Conservation (phyloP, 2,888 invertebrate genomes). For the Amblyjoppa proteus region DNA sequence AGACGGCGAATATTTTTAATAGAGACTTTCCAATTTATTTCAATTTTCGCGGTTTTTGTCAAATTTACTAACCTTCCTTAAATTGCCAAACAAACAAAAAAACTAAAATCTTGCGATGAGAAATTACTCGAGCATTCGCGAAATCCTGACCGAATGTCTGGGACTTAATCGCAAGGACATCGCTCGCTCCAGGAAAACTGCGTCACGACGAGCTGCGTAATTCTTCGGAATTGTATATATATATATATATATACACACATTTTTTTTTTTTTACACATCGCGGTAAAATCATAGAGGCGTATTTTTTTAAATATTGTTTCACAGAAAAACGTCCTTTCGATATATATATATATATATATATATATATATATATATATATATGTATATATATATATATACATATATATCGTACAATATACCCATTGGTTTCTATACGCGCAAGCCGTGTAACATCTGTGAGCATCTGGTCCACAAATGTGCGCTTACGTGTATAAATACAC, state of each 20-base stretch:
- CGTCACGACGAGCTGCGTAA: conserved; percentile 63
- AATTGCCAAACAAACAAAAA: neutral
- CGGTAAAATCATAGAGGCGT: neutral
- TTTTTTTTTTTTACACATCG: neutral
- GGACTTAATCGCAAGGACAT: conserved; percentile 65
- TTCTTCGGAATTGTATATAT: conserved; percentile 34
- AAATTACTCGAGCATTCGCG: conserved; percentile 66
- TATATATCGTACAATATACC: neutral
- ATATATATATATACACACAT: neutral
- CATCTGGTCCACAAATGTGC: conserved; percentile 41
- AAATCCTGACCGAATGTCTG: conserved; percentile 68
- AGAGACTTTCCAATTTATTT: neutral
- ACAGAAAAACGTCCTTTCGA: neutral
- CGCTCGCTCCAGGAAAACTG: conserved; percentile 38
- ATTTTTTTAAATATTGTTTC: neutral
- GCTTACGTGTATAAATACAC: neutral
- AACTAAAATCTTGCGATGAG: conserved; percentile 57
- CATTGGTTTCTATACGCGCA: conserved; percentile 4
- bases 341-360: no score
- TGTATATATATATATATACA: neutral
- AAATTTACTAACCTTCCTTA: neutral
- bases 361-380: no score
- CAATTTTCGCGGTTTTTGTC: no score
- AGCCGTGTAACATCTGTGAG: conserved; percentile 46
- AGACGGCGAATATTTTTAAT: neutral